Evolutionary conservation across 2,888 invertebrate species (phyloP), one percentile per base, ranked within the genome.

Genomic region (Onthophagus sagittarius): DNA sequence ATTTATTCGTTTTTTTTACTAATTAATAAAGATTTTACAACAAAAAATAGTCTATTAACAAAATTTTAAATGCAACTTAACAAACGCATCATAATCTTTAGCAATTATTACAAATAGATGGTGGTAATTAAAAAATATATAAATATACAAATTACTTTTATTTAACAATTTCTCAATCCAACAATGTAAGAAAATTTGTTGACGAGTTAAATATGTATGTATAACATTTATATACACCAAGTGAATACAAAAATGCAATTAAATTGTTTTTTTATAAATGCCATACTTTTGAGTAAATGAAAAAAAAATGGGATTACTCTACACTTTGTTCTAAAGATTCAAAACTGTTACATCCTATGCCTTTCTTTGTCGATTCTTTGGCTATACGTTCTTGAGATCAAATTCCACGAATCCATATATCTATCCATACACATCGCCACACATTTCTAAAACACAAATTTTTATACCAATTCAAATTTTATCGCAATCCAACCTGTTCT

Each of bases 381-480:
- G 75, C 93, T 92, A 84, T 98, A 98, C 0, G 97, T 92, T 85
- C 93, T 92, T 9, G 96, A 95, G 9, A 98, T 96, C 72, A 97
- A 87, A 86, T 97, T 96, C 93, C 95, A 97, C 2, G 97, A 91
- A 82, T 99, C 98, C 94, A 98, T 95, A 88, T 96, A 99, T 82
- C 98, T 90, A 85, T 98, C 98, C 97, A 98, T 97, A 85, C 98
- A 98, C 95, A 97, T 97, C 0, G 96, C 95, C 79, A 98, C 90
- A 84, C 98, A 98, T 91, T 96, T 97, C 92, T 98, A 92, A 70
- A 88, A 89, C 63, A 62, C 15, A 6, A 31, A 62, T 9, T 72
- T 31, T 31, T 31, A 31, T 6, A 15, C 31, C 9, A 31, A n/a
- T 31, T 23, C 67, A 15, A 5, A 14, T 64, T 23, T 33, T 23